Base-by-base conservation (phyloP, 1,140 invertebrate species). In the Sinella curviseta region DNA sequence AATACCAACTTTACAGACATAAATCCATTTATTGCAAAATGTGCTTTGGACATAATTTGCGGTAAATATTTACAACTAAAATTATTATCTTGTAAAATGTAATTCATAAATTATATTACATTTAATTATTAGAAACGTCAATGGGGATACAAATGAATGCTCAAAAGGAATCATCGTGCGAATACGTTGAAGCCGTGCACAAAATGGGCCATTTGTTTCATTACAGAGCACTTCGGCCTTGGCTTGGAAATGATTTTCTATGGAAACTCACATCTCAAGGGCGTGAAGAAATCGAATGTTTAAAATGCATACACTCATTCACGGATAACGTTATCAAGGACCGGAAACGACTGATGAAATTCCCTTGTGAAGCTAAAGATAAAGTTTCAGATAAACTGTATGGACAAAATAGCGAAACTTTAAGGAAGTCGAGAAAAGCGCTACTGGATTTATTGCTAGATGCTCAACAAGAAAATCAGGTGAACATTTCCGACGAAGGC, bases 1-100 rank as follows among this genome's bases (percentile, higher is more conserved):
- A 34, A 0, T 28, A 54, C 26, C 8, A 36, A 34, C 1, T 76
- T 48, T 33, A n/a, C 36, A 31, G 74, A 76, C 48, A 34, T 76
- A 2, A 39, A 17, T 20, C 4, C 1, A 26, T 76, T 76, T 54
- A 28, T 76, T 16, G 20, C 34, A 36, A 76, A 34, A 54, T 76
- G 74, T 12, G 28, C 74, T 24, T 76, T 76, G 34, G 74, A 76
- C 48, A 76, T 76, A 14, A 76, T 76, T n/a, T n/a, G n/a, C n/a
- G n/a, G n/a, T n/a, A n/a, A n/a, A n/a, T n/a, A n/a, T n/a, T n/a
- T n/a, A n/a, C n/a, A n/a, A n/a, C n/a, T n/a, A n/a, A n/a, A n/a
- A n/a, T n/a, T n/a, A n/a, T n/a, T n/a, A n/a, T n/a, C n/a, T n/a
- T n/a, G n/a, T n/a, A n/a, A n/a, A n/a, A n/a, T n/a, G n/a, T n/a